These are phyloP conservation scores for Ophion ventricosus DNA, from an alignment of 2,888 invertebrate genomes.

Conservation along the genomic window DNA sequence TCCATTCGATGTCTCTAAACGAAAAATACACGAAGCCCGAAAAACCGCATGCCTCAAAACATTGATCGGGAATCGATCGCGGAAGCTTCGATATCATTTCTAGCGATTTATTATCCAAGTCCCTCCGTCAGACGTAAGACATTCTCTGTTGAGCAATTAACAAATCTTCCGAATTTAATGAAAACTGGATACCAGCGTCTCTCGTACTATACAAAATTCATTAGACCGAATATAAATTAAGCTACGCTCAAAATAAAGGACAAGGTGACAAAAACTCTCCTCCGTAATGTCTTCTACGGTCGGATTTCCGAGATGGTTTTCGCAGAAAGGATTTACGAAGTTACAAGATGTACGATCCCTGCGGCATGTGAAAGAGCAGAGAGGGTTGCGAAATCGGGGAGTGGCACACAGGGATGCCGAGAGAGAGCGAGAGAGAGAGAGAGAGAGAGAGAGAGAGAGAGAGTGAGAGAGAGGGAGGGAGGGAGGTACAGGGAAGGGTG, in stretches of 20 bases:
- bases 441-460: neutral
- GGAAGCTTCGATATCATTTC: neutral
- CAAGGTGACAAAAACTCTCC: neutral
- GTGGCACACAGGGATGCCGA: conserved; percentile 6
- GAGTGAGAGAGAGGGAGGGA: neutral
- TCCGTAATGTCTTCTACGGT: neutral
- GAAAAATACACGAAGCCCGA: neutral
- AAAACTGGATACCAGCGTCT: neutral
- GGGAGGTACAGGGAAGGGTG: conserved; percentile 13
- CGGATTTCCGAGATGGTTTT: neutral
- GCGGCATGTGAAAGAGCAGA: neutral
- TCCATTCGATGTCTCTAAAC: neutral
- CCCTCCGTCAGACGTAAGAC: neutral
- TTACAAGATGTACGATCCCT: conserved; percentile 27
- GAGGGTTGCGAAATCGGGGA: conserved; percentile 34
- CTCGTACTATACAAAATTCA: neutral
- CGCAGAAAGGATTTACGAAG: neutral
- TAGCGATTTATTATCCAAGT: neutral
- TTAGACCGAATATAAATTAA: neutral
- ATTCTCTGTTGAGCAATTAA: neutral
- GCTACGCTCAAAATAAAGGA: neutral
- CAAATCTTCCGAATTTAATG: neutral
- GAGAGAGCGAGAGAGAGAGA: neutral
- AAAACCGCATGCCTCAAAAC: neutral
- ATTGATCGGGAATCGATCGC: neutral